These are phyloP conservation scores for Bryconaethiops microstoma DNA, from an alignment of 2,797 vertebrate genomes.

Conservation along the genomic window DNA sequence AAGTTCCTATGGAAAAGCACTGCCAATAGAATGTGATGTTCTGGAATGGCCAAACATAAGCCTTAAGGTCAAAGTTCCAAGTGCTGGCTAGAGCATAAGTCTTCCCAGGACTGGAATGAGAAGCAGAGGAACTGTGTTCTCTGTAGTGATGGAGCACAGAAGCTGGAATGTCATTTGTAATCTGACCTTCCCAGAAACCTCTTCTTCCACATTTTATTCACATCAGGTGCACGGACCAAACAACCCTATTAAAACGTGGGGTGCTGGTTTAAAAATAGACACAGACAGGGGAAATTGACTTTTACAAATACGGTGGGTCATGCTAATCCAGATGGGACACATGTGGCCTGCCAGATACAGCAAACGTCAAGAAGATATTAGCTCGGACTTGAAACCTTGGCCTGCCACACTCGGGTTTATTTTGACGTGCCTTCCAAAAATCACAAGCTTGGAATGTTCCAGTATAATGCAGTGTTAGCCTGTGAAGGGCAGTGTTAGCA, in stretches of 20 bases:
- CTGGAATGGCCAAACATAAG: not conserved
- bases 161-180: not conserved
- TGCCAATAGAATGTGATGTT: not conserved
- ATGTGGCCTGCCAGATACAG: conserved; percentile 61
- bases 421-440: conserved; percentile 66
- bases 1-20: too few relatives aligned
- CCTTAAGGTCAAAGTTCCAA: not conserved
- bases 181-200: conserved; percentile 22
- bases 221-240: conserved; percentile 28
- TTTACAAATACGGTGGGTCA: conserved; percentile 31
- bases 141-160: not conserved
- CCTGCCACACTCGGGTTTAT: conserved; percentile 48
- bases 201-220: conserved; percentile 56
- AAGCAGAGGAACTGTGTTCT: not conserved
- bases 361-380: conserved; percentile 49
- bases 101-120: too few relatives aligned
- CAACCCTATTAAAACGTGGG: conserved; percentile 38
- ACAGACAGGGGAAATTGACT: conserved; percentile 56
- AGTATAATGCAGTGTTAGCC: conserved; percentile 46
- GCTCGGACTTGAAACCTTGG: conserved; percentile 57
- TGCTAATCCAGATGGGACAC: conserved; percentile 59
- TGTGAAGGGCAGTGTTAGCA: conserved; percentile 43
- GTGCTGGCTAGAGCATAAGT: not conserved
- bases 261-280: conserved; percentile 69
- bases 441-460: conserved; percentile 59